Evolutionary conservation across 2,888 invertebrate species (phyloP), one percentile per base, ranked within the genome.

Genomic region (Meteorus cinctellus): DNA sequence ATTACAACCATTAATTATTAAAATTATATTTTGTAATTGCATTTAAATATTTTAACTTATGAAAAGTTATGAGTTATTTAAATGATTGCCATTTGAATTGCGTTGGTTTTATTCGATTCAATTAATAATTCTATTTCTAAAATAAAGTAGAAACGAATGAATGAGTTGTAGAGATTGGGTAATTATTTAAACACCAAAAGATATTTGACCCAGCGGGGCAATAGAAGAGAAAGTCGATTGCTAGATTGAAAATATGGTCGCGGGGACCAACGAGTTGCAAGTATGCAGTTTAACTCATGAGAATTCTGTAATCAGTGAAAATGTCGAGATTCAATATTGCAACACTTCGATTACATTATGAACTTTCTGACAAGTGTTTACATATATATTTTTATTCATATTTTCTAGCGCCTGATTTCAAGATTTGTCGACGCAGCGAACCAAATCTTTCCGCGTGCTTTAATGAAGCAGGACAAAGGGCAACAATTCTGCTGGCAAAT

Each of bases 361-460:
- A 6, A 63, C 41, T 27, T 14, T 60, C n/a, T 14, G 27, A 67
- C 12, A 55, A 69, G 14, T 27, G 59, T 74, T 12, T 55, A 34
- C 6, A 65, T 68, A 16, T 19, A 51, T 71, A 29, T 45, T 31
- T 68, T 67, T 55, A 67, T 55, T 63, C 70, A 45, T 16, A 27
- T 67, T 59, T 70, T 75, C 45, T 90, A 94, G 94, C 93, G 45
- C 90, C 90, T 48, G 89, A 90, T 82, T 93, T 94, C 87, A 90
- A 89, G 65, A 90, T 90, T 82, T 94, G 94, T 83, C 90, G 91
- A 65, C 91, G 91, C 79, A 90, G 88, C 34, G 92, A 93, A 81
- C 88, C 90, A 0, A 91, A 92, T 78, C 89, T 93, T 48, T 51
- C 60, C 83, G 91, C 92, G 65, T 94, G 94, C 78, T 87, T 94